Evolutionary conservation across 1,140 invertebrate genomes (phyloP), one percentile per base, ranked within the genome.

Genomic region (Spodoptera frugiperda): DNA sequence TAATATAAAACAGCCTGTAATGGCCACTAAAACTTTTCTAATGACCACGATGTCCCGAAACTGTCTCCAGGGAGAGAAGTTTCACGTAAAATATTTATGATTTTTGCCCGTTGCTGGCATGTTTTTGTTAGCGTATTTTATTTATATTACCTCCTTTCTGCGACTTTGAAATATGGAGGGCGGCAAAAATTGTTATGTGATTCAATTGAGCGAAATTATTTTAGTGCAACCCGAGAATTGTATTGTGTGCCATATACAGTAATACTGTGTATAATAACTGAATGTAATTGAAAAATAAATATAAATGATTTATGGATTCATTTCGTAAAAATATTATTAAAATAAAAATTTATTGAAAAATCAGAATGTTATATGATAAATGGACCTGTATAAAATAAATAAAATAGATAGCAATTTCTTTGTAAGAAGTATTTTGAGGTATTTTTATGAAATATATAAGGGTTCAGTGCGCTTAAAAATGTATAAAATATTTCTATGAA

Each of bases 1-100:
- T 81, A 87, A 84, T 84, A 88, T 88, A 87, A 88, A 88, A 83
- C 81, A 79, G 70, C 21, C 82, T 46, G 78, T 89, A 88, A 89
- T 88, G 79, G 87, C 84, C 81, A 88, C 85, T 89, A 89, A 89
- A 89, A 87, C 85, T 87, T 87, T 82, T 86, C 83, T 88, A 88
- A 89, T 88, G 88, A 89, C 83, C 82, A 65, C 81, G 77, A 84
- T 81, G 84, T 78, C 78, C 87, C 82, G 70, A 85, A 87, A 87
- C 84, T 86, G 85, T 87, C 85, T 84, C 87, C 80, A 55, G 85
- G 73, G 85, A 85, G 82, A 48, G 76, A 79, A 83, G 65, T 82
- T 87, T 51, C 72, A 76, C 80, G 77, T 87, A 84, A 83, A 86
- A 83, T 86, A 87, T 87, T 86, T 87, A 86, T 85, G 84, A 88